Conservation (phyloP, 2,797 vertebrate genomes). For the Karalla daura region DNA sequence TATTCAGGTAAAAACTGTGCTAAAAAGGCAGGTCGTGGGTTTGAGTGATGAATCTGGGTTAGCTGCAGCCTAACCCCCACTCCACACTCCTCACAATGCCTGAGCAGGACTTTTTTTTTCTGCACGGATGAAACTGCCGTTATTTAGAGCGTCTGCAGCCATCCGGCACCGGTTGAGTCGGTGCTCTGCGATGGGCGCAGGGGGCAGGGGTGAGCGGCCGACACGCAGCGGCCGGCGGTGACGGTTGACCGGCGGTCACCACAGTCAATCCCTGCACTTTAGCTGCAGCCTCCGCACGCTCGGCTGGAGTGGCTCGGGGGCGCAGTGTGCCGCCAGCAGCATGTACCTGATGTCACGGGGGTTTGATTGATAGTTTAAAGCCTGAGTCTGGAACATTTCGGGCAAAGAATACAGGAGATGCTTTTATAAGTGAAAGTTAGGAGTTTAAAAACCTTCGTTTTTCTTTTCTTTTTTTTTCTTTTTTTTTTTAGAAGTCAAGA, state of each 20-base stretch:
- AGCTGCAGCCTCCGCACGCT: constrained; percentile 21
- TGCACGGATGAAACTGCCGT: constrained; percentile 11
- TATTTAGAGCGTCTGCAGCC: constrained; percentile 20
- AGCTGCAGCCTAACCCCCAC: constrained; percentile 47
- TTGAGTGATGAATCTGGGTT: constrained; percentile 63
- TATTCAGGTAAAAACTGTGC: too few relatives aligned
- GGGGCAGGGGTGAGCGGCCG: constrained; percentile 20
- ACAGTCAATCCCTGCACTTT: constrained; percentile 55
- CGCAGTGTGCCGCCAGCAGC: constrained; percentile 20
- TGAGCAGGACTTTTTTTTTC: constrained; percentile 27
- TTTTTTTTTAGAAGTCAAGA: too few relatives aligned
- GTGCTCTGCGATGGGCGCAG: constrained; percentile 24
- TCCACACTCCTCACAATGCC: constrained; percentile 27
- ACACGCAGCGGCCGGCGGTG: constrained; percentile 26
- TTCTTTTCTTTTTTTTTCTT: too few relatives aligned
- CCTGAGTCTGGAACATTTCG: constrained; percentile 26
- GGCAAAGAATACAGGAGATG: constrained; percentile 15
- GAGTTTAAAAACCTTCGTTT: background rate
- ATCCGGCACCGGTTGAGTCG: background rate
- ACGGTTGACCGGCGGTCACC: constrained; percentile 30
- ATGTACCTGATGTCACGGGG: constrained; percentile 30
- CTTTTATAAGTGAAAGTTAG: background rate
- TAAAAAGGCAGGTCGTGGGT: too few relatives aligned
- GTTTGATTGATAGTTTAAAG: constrained; percentile 32
- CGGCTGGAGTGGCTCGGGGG: constrained; percentile 29